Conservation (phyloP, 92 coral and sea anemone species). For the Phenganax marumi region DNA sequence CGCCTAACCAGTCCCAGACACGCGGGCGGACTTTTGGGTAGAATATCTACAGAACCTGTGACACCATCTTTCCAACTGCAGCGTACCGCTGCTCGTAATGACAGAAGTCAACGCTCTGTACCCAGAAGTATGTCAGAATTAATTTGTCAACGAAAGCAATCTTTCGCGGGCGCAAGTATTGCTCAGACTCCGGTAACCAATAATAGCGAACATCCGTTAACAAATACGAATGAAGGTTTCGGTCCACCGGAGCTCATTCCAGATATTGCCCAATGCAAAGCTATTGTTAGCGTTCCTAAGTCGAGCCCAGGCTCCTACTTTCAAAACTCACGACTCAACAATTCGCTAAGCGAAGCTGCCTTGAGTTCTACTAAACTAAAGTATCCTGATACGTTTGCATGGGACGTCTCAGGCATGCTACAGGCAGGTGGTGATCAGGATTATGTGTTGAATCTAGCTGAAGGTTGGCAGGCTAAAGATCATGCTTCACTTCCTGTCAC, state of each 20-base stretch:
- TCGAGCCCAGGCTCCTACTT: conserved; percentile 23
- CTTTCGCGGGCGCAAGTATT: background rate
- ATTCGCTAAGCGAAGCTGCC: background rate
- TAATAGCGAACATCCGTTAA: conserved; percentile 14
- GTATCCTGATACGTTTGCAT: conserved; percentile 40
- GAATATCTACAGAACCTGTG: conserved; percentile 18
- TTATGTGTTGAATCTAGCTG: conserved; percentile 18
- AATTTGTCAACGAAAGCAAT: conserved; percentile 17
- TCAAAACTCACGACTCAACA: background rate
- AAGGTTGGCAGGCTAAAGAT: conserved; percentile 21
- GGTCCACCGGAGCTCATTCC: conserved; percentile 45
- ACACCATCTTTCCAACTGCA: conserved; percentile 8
- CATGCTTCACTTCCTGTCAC: background rate
- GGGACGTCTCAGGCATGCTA: conserved; percentile 71
- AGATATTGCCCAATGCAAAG: background rate
- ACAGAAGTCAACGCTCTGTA: conserved; percentile 11
- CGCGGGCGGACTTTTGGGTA: conserved; percentile 18
- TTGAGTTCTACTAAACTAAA: conserved; percentile 14
- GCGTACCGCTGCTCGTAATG: conserved; percentile 3
- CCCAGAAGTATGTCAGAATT: conserved; percentile 23
- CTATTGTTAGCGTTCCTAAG: background rate
- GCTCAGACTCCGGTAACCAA: background rate
- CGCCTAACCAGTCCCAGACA: conserved; percentile 44
- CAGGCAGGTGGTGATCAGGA: conserved; percentile 25
- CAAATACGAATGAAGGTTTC: conserved; percentile 10